Evolutionary conservation across 2,113 vertebrate species (phyloP).

Genomic region (Tragelaphus strepsiceros): DNA sequence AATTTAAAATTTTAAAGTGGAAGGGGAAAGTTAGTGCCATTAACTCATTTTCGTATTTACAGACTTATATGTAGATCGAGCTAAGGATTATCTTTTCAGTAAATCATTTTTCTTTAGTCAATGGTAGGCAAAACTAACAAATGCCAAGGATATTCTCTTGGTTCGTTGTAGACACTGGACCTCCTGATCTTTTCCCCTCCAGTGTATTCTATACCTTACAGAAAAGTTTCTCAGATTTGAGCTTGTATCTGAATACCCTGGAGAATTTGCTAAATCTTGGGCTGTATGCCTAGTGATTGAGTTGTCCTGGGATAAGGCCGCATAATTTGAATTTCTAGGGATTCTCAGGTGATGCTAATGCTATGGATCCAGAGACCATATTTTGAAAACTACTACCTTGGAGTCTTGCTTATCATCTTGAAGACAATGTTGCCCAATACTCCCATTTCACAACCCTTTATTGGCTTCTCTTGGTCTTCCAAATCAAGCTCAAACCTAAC

Average conservation of each 20-base stretch:
- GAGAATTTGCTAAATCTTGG: background rate
- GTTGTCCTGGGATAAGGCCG: background rate
- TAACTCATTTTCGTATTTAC: background rate
- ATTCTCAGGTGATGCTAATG: background rate
- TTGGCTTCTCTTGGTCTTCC: background rate
- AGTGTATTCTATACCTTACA: background rate
- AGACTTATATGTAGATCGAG: background rate
- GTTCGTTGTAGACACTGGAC: background rate
- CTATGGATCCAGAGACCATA: background rate
- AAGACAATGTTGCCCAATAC: background rate
- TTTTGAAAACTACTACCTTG: background rate
- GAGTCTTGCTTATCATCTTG: background rate
- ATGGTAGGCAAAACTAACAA: background rate
- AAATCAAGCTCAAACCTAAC: background rate
- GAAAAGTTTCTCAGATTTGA: background rate
- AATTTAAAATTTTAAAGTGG: constrained; percentile 19
- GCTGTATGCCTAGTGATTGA: background rate
- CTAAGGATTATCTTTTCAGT: background rate
- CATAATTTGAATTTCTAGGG: background rate
- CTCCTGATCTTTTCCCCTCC: background rate
- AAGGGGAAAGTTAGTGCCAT: background rate
- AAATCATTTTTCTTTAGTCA: background rate
- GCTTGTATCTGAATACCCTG: background rate
- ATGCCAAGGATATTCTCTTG: background rate
- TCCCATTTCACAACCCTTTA: background rate